phyloP scores from a whole-genome alignment of 23 tunicate genomes.

The Trididemnum nubilum region DNA sequence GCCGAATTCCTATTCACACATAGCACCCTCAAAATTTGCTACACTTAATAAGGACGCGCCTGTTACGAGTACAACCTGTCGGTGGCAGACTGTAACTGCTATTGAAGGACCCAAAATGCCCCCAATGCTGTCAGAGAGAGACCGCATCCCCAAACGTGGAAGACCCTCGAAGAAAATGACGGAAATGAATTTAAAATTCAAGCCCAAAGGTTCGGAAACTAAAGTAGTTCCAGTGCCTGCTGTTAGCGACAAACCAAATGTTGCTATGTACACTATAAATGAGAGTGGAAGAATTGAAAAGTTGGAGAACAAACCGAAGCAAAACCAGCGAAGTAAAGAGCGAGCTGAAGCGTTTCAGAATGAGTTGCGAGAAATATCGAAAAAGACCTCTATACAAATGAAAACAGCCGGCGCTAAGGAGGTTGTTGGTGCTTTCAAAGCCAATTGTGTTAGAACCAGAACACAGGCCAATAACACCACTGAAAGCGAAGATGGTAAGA shows the following conservation, averaged over 20 bases:
- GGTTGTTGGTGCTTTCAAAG: slow-evolving; percentile 64
- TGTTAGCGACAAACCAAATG: slow-evolving; percentile 26
- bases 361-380: slow-evolving; percentile 60
- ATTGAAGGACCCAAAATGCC: slow-evolving; percentile 89
- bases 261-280: slow-evolving; percentile 83
- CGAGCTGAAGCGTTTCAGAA: slow-evolving; percentile 81
- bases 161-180: slow-evolving; percentile 93
- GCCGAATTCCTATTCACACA: background rate
- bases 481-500: slow-evolving; percentile 36
- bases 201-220: slow-evolving; percentile 19
- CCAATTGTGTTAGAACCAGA: slow-evolving; percentile 53
- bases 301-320: slow-evolving; percentile 66
- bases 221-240: slow-evolving; percentile 1
- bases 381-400: slow-evolving; percentile 48
- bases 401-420: slow-evolving; percentile 68
- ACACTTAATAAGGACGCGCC: background rate
- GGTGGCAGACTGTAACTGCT: slow-evolving; percentile 99
- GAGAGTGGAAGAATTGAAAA: slow-evolving; percentile 65
- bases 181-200: slow-evolving; percentile 69
- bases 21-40: slow-evolving; percentile 14
- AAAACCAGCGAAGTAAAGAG: slow-evolving; percentile 80
- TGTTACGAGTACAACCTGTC: slow-evolving; percentile 6
- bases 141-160: slow-evolving; percentile 92
- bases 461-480: slow-evolving; percentile 34
- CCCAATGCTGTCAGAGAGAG: slow-evolving; percentile 82